Percentiles rank a stretch among this genome's conserved stretches.
Evolutionary conservation across 2,113 vertebrate genomes (phyloP).

Genomic region (Actinemys pallida): DNA sequence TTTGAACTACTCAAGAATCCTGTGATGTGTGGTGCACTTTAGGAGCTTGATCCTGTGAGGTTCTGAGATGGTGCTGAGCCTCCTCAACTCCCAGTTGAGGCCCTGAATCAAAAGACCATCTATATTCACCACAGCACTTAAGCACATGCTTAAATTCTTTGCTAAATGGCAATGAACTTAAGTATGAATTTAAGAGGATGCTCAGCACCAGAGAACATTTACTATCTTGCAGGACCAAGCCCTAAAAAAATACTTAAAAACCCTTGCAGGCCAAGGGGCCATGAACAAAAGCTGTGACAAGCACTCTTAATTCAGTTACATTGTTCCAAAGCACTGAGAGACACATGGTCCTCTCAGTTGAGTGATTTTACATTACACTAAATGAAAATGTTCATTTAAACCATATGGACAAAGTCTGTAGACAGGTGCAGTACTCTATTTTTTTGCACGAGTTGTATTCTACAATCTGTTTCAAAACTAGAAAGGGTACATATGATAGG

Average conservation of each 20-base stretch:
- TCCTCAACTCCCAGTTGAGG: not conserved
- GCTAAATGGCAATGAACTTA: constrained; percentile 19
- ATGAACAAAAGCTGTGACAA: not conserved
- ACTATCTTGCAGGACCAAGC: not conserved
- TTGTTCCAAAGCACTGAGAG: no score
- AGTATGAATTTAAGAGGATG: not conserved
- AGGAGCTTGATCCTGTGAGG: not conserved
- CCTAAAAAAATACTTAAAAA: not conserved
- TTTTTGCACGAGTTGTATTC: not conserved
- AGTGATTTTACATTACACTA: not conserved
- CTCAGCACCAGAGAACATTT: not conserved
- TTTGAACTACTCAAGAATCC: not conserved
- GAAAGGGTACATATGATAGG: not conserved
- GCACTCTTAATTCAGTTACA: no score
- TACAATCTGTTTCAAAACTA: not conserved
- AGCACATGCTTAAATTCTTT: constrained; percentile 20
- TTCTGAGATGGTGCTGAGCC: not conserved
- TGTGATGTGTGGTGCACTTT: not conserved
- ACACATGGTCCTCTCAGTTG: no score
- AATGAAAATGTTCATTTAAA: constrained; percentile 14
- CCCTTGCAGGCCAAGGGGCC: not conserved
- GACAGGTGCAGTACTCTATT: not conserved
- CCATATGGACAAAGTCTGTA: not conserved
- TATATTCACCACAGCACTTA: not conserved
- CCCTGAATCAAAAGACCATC: not conserved